phyloP scores from a whole-genome alignment of 2,113 vertebrate species.

The Salvator merianae region DNA sequence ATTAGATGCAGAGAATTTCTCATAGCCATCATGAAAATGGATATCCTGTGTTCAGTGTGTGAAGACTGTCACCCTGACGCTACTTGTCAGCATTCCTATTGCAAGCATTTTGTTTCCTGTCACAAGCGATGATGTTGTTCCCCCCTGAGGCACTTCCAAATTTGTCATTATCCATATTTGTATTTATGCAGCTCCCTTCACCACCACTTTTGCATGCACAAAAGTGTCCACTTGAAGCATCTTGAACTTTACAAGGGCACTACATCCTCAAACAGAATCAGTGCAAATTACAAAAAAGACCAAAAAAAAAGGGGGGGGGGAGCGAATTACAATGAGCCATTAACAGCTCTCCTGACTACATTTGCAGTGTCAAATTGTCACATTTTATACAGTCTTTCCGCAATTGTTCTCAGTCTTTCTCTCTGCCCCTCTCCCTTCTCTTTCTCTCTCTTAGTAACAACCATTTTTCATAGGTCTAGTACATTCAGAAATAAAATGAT shows the following conservation, averaged over 20 bases:
- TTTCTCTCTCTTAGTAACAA: background rate
- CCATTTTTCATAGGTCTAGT: background rate
- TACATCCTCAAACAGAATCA: background rate
- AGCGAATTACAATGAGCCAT: slow-evolving; percentile 23
- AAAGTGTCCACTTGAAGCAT: slow-evolving; percentile 3
- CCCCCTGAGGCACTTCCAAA: slow-evolving; percentile 19
- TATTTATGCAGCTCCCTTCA: background rate
- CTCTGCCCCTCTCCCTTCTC: background rate
- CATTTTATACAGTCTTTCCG: slow-evolving; percentile 18
- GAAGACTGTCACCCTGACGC: slow-evolving; percentile 39
- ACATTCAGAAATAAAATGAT: slow-evolving; percentile 17
- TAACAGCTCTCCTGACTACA: slow-evolving; percentile 10
- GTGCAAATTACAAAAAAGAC: slow-evolving; percentile 18
- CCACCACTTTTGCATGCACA: slow-evolving; percentile 8
- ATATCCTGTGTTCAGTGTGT: slow-evolving; percentile 30
- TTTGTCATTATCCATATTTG: slow-evolving; percentile 30
- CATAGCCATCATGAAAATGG: slow-evolving; percentile 40
- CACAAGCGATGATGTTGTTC: slow-evolving; percentile 34
- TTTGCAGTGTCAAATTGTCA: slow-evolving; percentile 20
- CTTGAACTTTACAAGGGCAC: slow-evolving; percentile 19
- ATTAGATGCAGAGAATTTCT: slow-evolving; percentile 30
- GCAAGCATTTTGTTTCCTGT: slow-evolving; percentile 36
- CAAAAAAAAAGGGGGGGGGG: background rate
- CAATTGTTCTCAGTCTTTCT: background rate
- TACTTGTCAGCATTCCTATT: slow-evolving; percentile 26